These are phyloP conservation scores for Oxyura jamaicensis DNA, from an alignment of 2,113 vertebrate species.

Conservation along the genomic window DNA sequence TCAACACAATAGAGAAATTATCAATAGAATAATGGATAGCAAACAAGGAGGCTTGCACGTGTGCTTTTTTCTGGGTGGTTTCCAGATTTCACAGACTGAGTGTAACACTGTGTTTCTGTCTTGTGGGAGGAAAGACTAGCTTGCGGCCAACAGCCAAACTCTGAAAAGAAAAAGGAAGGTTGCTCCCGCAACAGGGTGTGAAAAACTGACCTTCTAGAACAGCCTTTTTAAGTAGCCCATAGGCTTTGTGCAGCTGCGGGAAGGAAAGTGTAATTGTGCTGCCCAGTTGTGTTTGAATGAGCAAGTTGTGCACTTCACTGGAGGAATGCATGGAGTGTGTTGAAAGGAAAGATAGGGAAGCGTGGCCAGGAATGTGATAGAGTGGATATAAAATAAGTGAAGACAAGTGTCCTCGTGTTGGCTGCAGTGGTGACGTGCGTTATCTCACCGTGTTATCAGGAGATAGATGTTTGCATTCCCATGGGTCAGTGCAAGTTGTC, in stretches of 20 bases:
- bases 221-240: not conserved
- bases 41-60: not conserved
- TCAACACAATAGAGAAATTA: not conserved
- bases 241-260: not conserved
- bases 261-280: not conserved
- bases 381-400: slow-evolving; percentile 48
- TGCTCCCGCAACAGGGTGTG: not conserved
- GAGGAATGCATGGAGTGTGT: slow-evolving; percentile 37
- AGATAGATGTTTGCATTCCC: slow-evolving; percentile 54
- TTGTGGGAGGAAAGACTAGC: slow-evolving; percentile 9
- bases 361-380: slow-evolving; percentile 50
- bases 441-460: slow-evolving; percentile 52
- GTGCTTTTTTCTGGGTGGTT: slow-evolving; percentile 1
- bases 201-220: not conserved
- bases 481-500: slow-evolving; percentile 28
- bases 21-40: not conserved
- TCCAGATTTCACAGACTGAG: not conserved
- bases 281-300: slow-evolving; percentile 15
- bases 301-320: not conserved
- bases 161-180: not conserved
- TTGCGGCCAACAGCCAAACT: not conserved
- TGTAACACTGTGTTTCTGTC: not conserved
- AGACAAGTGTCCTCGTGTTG: slow-evolving; percentile 65
- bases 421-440: slow-evolving; percentile 38
- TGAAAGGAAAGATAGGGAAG: slow-evolving; percentile 66